phyloP scores from a whole-genome alignment of 2,113 vertebrate species.

The Corvus moneduloides region DNA sequence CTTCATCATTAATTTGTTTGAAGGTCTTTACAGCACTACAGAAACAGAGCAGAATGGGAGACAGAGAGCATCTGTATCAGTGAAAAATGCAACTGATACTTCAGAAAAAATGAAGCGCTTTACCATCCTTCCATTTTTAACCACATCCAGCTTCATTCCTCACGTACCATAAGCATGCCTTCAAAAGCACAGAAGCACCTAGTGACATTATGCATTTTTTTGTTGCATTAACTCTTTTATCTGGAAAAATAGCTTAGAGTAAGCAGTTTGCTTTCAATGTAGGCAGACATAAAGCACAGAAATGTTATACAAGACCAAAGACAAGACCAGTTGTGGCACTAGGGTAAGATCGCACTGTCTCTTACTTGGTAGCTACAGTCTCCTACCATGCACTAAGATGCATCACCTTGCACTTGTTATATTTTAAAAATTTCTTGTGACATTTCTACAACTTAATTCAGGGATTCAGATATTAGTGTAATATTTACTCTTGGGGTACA shows the following conservation, averaged over 20 bases:
- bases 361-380: background rate
- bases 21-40: background rate
- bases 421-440: background rate
- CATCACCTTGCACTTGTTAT: background rate
- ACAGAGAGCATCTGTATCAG: background rate
- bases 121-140: background rate
- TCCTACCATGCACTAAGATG: background rate
- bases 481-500: background rate
- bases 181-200: background rate
- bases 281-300: background rate
- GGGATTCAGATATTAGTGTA: background rate
- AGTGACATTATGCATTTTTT: background rate
- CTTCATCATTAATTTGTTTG: background rate
- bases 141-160: background rate
- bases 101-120: background rate
- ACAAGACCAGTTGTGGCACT: background rate
- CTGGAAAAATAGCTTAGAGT: background rate
- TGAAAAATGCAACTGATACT: background rate
- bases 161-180: background rate
- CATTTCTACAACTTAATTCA: background rate
- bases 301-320: background rate
- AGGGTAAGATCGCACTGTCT: background rate
- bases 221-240: background rate
- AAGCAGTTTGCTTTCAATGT: background rate
- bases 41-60: background rate